Conservation (phyloP, 2,888 invertebrate genomes). For the Lysandra coridon region DNA sequence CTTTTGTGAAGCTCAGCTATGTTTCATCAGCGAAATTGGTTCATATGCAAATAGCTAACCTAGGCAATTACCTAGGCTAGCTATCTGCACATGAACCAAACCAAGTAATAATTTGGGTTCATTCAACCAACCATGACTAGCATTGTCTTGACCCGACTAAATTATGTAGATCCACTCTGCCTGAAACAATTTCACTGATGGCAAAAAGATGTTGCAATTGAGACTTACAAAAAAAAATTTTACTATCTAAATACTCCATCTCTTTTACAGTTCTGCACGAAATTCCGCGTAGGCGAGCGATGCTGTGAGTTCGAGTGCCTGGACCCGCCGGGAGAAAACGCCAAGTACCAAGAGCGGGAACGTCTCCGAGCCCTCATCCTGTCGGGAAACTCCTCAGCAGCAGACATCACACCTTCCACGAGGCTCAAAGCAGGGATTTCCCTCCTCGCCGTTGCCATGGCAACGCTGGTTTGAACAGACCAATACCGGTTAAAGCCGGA, state of each 20-base stretch:
- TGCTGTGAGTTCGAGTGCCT: slow-evolving; percentile 95
- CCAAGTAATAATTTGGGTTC: too few relatives aligned
- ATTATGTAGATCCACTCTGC: too few relatives aligned
- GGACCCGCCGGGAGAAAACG: slow-evolving; percentile 86
- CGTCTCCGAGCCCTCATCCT: slow-evolving; percentile 81
- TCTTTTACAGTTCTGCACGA: slow-evolving; percentile 87
- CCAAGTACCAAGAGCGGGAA: slow-evolving; percentile 80
- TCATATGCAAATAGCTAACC: too few relatives aligned
- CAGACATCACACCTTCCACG: slow-evolving; percentile 54
- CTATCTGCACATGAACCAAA: too few relatives aligned
- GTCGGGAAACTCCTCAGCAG: slow-evolving; percentile 79
- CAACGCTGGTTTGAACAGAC: slow-evolving; percentile 62
- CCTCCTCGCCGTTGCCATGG: slow-evolving; percentile 65
- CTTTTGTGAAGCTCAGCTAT: too few relatives aligned
- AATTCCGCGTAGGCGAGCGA: slow-evolving; percentile 89
- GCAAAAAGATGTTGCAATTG: too few relatives aligned
- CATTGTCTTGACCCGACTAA: too few relatives aligned
- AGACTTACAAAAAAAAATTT: too few relatives aligned
- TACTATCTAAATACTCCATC: background rate
- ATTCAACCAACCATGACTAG: too few relatives aligned
- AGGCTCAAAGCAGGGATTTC: slow-evolving; percentile 63
- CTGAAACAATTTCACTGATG: too few relatives aligned
- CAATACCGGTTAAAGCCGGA: background rate
- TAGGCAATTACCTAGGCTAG: too few relatives aligned
- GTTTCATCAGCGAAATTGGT: too few relatives aligned